Evolutionary conservation across 92 coral and sea anemone species (phyloP), one percentile per base, ranked within the genome.

Genomic region (Desmophyllum pertusum): DNA sequence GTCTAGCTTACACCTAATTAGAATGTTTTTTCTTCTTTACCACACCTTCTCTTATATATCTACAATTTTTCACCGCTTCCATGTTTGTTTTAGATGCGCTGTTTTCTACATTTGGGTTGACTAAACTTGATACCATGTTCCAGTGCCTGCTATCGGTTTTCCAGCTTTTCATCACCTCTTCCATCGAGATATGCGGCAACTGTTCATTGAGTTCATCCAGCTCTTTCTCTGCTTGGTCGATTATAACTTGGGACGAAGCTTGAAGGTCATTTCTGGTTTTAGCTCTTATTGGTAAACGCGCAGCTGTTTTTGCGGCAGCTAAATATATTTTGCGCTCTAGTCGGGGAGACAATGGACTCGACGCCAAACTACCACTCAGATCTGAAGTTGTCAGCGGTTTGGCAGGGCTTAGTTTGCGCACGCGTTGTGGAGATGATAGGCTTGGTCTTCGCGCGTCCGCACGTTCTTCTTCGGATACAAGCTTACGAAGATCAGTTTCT

Each of bases 221-320:
- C 33, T 84, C 87, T 19, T 84, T 84, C 64, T 65, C 76, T 7
- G 87, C 87, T 45, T 84, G 81, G n/a, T 84, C 87, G 33, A 84
- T 72, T 10, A 84, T 84, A 10, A 31, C 8, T 66, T 64, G 74
- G 4, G 87, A 70, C 19, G 82, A 38, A 39, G 69, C 73, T 62
- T 67, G 74, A 13, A 84, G 27, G 27, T 75, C 75, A 69, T 27
- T 51, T 67, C 81, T 50, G 66, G 46, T 35, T 41, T 62, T 75
- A 10, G 50, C 65, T 35, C 63, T 64, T 3, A 67, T 42, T n/a
- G 74, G 67, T 8, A 75, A 29, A 0, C 81, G 81, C 18, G 81
- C 23, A 8, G 37, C 61, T 71, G 41, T 21, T 15, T 73, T 59
- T 9, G 79, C 86, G 30, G 87, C 87, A 5, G 87, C 81, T 19